A percentile compares a stretch with the other conserved stretches of the same genome.
These are phyloP conservation scores for Chaitophorus viminalis DNA, from an alignment of 2,888 invertebrate species.

Conservation along the genomic window DNA sequence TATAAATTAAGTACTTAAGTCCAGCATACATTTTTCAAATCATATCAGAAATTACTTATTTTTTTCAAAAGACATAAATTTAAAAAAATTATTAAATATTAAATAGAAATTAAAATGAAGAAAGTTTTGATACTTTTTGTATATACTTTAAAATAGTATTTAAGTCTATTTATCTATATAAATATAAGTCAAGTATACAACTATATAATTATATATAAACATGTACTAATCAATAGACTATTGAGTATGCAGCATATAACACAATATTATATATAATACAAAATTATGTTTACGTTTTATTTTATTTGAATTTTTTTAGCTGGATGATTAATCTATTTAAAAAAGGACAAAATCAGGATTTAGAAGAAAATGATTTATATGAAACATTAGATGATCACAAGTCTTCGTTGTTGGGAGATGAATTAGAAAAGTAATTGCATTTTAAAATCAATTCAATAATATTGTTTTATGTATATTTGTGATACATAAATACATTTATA, in stretches of 20 bases:
- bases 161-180: background rate
- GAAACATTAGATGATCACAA: background rate
- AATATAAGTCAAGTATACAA: too few species aligned
- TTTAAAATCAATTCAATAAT: background rate
- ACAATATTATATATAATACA: background rate
- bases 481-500: background rate
- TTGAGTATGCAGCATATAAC: too few species aligned
- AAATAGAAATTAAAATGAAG: background rate
- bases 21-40: too few species aligned
- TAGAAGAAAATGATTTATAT: slow-evolving; percentile 3
- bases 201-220: too few species aligned
- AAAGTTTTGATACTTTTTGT: background rate
- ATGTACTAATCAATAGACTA: too few species aligned
- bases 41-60: too few species aligned
- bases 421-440: background rate
- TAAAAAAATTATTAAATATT: background rate
- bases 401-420: background rate
- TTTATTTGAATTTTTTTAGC: background rate
- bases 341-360: background rate
- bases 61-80: background rate
- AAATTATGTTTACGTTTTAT: background rate
- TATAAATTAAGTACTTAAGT: too few species aligned
- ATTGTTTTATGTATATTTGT: background rate
- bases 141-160: background rate
- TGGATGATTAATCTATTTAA: background rate